Base-by-base conservation (phyloP, 2,797 vertebrate genomes). In the Cossypha niveicapilla region DNA sequence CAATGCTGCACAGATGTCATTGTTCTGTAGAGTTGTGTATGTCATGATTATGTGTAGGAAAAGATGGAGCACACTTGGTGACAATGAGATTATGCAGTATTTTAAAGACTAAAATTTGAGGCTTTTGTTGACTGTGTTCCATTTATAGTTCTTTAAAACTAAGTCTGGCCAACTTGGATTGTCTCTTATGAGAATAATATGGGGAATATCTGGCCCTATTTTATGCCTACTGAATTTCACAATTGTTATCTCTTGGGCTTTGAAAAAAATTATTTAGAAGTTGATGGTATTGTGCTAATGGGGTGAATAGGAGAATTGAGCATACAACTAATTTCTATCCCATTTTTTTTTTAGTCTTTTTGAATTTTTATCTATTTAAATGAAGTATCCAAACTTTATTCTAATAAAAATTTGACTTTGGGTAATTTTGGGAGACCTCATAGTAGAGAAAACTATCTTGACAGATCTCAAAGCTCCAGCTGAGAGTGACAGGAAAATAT, bases 21-120 rank as follows among this genome's bases (percentile, higher is more conserved):
- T n/a, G 56, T 7, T 85, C 25, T 56, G 44, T 45, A 19, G 23
- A 51, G 25, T 48, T 58, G 6, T 0, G 0, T 45, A 7, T 56
- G 66, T 39, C 48, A 23, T 1, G 2, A 22, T 34, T 35, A 30
- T 0, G 0, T 14, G 18, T 17, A 73, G 60, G 35, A 44, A 54
- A 75, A 73, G 42, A 13, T 50, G 28, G 37, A 80, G 57, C 14
- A 30, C 3, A 1, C 25, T 60, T 1, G 1, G 7, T 51, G 56
- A 79, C 35, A 70, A n/a, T 58, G 51, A 61, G 51, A 32, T 79
- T 15, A 15, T 41, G 21, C 25, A 16, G 39, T 39, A 53, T 78
- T 84, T 89, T 68, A 65, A 68, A 57, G 25, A 53, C 32, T 72
- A 11, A 66, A 47, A 57, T 35, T 41, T 24, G 51, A 11, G 27